Conservation (phyloP, 1,140 invertebrate genomes). For the Telenomus remus region DNA sequence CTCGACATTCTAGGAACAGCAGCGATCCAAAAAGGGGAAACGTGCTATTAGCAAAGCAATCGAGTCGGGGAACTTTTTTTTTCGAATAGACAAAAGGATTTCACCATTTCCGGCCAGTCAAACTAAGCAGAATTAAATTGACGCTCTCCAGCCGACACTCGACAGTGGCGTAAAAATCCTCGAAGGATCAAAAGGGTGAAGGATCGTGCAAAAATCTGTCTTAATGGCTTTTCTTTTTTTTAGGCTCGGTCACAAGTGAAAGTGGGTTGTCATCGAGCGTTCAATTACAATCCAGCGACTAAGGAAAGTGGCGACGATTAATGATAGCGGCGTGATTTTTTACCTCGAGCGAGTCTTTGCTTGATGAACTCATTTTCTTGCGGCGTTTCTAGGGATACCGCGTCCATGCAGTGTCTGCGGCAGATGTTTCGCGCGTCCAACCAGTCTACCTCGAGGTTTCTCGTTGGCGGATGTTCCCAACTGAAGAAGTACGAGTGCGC, state of each 20-base stretch:
- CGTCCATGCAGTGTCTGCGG: slow-evolving; percentile 94
- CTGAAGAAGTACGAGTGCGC: slow-evolving; percentile 95
- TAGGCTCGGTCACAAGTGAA: slow-evolving; percentile 58
- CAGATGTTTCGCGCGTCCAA: slow-evolving; percentile 93
- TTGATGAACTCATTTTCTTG: slow-evolving; percentile 94
- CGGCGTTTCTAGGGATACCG: slow-evolving; percentile 91
- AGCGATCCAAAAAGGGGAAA: slow-evolving; percentile 12
- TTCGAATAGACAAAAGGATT: slow-evolving; percentile 26
- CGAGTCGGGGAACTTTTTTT: slow-evolving; percentile 12
- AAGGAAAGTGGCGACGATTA: slow-evolving; percentile 32
- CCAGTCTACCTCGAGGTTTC: slow-evolving; percentile 92
- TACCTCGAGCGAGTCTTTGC: slow-evolving; percentile 84
- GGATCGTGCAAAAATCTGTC: slow-evolving; percentile 2
- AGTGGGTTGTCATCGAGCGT: slow-evolving; percentile 50
- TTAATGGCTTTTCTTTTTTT: slow-evolving; percentile 24
- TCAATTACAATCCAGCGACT: slow-evolving; percentile 14
- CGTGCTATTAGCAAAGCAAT: slow-evolving; percentile 32
- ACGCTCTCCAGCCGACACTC: too few species aligned
- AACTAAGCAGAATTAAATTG: slow-evolving; percentile 5
- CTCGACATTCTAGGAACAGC: neutral
- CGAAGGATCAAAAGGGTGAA: neutral
- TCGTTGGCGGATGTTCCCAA: slow-evolving; percentile 91
- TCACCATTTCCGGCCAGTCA: slow-evolving; percentile 11
- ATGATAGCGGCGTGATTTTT: slow-evolving; percentile 13
- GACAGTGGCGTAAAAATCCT: too few species aligned